Evolutionary conservation across 2,888 invertebrate species (phyloP), one percentile per base, ranked within the genome.

Genomic region (Campoplex capitator): DNA sequence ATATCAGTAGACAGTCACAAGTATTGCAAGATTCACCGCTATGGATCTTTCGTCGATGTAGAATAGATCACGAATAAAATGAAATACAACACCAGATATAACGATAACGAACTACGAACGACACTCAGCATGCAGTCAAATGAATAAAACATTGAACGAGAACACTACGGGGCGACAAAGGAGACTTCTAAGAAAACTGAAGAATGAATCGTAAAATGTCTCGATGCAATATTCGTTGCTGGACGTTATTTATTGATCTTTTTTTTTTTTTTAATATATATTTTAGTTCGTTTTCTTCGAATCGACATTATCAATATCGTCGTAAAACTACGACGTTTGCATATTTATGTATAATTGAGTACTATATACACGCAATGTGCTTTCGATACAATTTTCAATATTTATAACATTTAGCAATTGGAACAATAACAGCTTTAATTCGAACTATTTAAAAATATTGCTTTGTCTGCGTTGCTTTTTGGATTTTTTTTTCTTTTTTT

Each of bases 401-500:
- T 67, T 38, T 38, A 23, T 23, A 38, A 38, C 71, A n/a, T 23
- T 82, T 8, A 84, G 78, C 83, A 54, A 28, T 88, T 58, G 71
- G 83, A 84, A 56, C 78, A 85, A 88, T 85, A 83, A 88, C 73
- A 89, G 67, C 51, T 58, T 67, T 65, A 79, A 76, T 78, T 56
- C 42, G 80, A 28, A 54, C 83, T 83, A 81, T 74, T 78, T 70
- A 78, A 58, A 58, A 81, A 51, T 82, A 48, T 73, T 74, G 32
- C 67, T 65, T 62, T 18, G 3, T 42, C 42, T 70, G 23, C n/a
- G 48, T 11, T 23, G 16, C 45, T 82, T 76, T 71, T 48, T 38
- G 58, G 23, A 23, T 23, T 28, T 71, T 83, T 73, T 51, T 76
- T 70, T n/a, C 0, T 28, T 71, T 83, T 73, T 51, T 76, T 70